Conservation (phyloP, 2,113 vertebrate genomes). For the Todiramphus chloris region DNA sequence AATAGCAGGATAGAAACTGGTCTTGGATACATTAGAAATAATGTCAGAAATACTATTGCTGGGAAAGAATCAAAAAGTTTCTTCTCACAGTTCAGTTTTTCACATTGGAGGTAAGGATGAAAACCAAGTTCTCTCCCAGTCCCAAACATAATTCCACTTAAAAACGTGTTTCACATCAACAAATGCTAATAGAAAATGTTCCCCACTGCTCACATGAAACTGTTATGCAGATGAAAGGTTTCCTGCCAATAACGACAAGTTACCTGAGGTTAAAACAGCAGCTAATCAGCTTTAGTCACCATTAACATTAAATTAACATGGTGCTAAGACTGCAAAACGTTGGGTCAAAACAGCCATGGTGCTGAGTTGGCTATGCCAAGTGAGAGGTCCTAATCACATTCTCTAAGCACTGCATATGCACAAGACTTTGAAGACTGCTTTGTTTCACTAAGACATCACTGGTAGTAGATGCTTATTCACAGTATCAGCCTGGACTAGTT, state of each 20-base stretch:
- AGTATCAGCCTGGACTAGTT: not conserved
- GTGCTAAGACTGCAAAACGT: not conserved
- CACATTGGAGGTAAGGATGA: not conserved
- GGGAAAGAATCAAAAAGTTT: not conserved
- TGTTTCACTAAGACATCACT: not conserved
- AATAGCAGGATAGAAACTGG: not conserved
- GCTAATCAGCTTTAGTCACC: conserved; percentile 60
- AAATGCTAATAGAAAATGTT: conserved; percentile 58
- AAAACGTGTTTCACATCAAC: conserved; percentile 48
- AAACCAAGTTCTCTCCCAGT: conserved; percentile 6
- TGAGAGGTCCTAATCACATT: not conserved
- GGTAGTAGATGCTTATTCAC: not conserved
- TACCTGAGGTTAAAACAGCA: conserved; percentile 66
- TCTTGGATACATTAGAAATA: not conserved
- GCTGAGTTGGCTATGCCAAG: not conserved
- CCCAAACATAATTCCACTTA: conserved; percentile 15
- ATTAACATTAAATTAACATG: conserved; percentile 40
- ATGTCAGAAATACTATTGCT: not conserved
- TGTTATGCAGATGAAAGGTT: conserved; percentile 65
- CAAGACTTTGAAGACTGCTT: not conserved
- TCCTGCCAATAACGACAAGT: conserved; percentile 59
- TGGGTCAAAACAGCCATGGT: not conserved
- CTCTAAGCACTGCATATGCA: not conserved
- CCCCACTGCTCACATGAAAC: conserved; percentile 55
- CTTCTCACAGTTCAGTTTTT: not conserved